Evolutionary conservation across 2,113 vertebrate genomes (phyloP).

Genomic region (Salvator merianae): DNA sequence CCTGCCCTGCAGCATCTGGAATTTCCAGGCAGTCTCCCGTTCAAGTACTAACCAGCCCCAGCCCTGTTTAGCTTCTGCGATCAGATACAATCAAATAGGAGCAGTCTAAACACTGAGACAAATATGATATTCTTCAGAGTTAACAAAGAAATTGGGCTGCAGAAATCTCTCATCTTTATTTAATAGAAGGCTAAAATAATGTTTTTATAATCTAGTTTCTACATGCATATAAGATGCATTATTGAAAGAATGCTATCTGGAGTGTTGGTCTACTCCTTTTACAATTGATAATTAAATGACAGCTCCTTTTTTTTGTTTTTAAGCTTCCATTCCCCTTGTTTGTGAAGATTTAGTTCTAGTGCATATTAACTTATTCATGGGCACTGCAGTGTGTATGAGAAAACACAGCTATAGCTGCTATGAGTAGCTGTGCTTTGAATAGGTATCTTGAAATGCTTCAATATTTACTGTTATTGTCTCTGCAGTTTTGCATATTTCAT

Average conservation of each 20-base stretch:
- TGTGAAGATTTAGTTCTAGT: conserved; percentile 37
- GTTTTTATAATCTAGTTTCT: not conserved
- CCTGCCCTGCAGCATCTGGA: not conserved
- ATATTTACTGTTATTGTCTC: conserved; percentile 43
- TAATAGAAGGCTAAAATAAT: not conserved
- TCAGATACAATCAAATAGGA: no score
- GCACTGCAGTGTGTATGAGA: conserved; percentile 38
- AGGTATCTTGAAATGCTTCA: conserved; percentile 31
- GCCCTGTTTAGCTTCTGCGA: no score
- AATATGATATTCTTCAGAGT: not conserved
- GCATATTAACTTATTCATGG: conserved; percentile 45
- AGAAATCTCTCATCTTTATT: not conserved
- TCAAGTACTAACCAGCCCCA: no score
- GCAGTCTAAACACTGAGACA: not conserved
- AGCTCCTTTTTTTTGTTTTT: conserved; percentile 23
- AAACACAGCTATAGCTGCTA: conserved; percentile 27
- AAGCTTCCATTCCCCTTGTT: conserved; percentile 10
- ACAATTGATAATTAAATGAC: conserved; percentile 23
- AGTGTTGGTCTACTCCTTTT: conserved; percentile 25
- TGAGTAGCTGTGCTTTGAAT: conserved; percentile 31
- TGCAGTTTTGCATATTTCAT: conserved; percentile 43
- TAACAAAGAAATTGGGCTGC: not conserved
- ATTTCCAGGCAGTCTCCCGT: no score
- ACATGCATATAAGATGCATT: not conserved
- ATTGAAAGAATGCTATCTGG: not conserved